Percentiles rank a stretch among this genome's conserved stretches.
These are phyloP conservation scores for Sebastes steindachneri DNA, from an alignment of 2,797 vertebrate genomes.

Conservation along the genomic window DNA sequence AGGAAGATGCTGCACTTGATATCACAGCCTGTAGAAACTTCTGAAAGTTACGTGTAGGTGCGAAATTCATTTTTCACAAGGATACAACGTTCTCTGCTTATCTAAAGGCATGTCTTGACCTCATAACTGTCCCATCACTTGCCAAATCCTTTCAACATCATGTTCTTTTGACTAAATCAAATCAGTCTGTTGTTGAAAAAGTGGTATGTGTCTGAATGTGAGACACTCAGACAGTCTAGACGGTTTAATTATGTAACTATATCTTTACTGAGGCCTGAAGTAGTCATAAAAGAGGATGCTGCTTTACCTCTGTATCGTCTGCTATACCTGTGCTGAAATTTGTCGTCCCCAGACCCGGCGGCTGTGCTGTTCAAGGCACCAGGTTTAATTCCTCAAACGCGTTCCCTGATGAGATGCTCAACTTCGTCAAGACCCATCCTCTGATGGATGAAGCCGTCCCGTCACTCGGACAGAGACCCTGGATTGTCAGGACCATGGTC, in stretches of 20 bases:
- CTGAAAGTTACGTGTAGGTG: neutral
- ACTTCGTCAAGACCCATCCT: slow-evolving; percentile 95
- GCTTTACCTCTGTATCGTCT: neutral
- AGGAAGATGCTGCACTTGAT: neutral
- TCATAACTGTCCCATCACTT: neutral
- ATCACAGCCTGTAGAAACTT: neutral
- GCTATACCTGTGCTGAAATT: slow-evolving; percentile 2
- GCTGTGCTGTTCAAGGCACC: slow-evolving; percentile 89
- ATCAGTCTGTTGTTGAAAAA: slow-evolving; percentile 8
- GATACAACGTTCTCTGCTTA: neutral
- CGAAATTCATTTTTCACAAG: slow-evolving; percentile 7
- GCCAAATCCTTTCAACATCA: neutral
- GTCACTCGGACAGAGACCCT: slow-evolving; percentile 89
- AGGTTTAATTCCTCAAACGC: slow-evolving; percentile 92
- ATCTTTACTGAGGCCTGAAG: slow-evolving; percentile 1
- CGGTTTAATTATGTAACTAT: slow-evolving; percentile 23
- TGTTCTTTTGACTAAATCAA: slow-evolving; percentile 3
- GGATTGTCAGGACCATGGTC: slow-evolving; percentile 94
- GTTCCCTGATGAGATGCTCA: slow-evolving; percentile 96
- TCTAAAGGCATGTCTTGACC: neutral
- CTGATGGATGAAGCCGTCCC: slow-evolving; percentile 95
- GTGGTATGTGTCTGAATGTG: neutral
- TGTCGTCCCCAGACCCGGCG: slow-evolving; percentile 86
- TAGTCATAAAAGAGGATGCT: neutral
- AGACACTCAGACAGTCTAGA: slow-evolving; percentile 40